These are phyloP conservation scores for Oceanodroma leucorhoa DNA, from an alignment of 2,797 vertebrate genomes.

Conservation along the genomic window DNA sequence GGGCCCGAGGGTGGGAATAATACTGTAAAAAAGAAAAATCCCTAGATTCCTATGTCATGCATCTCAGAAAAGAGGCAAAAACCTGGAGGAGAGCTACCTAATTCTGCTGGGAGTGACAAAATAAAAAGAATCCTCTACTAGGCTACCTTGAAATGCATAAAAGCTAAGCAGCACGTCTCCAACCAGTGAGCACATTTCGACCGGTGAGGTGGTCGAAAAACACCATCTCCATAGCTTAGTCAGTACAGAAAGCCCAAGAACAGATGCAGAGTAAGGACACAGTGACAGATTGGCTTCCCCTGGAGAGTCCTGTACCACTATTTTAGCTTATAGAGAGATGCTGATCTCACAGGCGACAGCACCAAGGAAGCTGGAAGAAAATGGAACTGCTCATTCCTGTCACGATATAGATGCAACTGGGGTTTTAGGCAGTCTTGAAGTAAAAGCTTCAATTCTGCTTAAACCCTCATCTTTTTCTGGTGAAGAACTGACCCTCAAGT, in stretches of 20 bases:
- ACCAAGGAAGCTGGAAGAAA: neutral
- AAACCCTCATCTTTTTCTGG: neutral
- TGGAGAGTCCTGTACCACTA: neutral
- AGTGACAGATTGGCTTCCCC: neutral
- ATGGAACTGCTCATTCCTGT: neutral
- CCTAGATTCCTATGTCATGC: neutral
- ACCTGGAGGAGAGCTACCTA: neutral
- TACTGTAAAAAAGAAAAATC: neutral
- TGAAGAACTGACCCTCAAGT: neutral
- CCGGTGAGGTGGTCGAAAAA: rapidly evolving
- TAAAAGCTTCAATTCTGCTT: neutral
- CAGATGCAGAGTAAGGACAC: neutral
- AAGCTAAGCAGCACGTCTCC: neutral
- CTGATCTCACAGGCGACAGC: rapidly evolving
- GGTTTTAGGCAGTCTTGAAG: neutral
- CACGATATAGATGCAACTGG: neutral
- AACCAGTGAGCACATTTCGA: neutral
- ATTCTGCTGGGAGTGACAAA: neutral
- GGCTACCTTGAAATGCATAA: neutral
- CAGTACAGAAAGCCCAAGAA: neutral
- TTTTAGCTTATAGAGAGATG: neutral
- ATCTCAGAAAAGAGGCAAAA: neutral
- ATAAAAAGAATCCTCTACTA: neutral
- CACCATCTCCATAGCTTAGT: rapidly evolving
- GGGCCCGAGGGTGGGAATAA: neutral